These are phyloP conservation scores for Yponomeuta malinellus DNA, from an alignment of 2,888 invertebrate species.

Conservation along the genomic window DNA sequence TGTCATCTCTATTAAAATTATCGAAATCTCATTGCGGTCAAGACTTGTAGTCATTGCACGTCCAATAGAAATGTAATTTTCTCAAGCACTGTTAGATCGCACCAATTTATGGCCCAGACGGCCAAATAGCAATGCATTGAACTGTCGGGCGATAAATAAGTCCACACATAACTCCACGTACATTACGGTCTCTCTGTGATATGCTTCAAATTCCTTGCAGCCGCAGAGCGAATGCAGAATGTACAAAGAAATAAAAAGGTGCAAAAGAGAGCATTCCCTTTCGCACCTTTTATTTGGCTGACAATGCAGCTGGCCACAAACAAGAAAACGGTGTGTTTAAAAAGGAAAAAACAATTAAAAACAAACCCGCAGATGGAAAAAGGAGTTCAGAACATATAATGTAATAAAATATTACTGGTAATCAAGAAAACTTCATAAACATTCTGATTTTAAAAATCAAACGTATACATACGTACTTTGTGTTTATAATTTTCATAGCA, in stretches of 20 bases:
- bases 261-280: neutral
- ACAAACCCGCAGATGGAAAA: neutral
- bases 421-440: too few species aligned
- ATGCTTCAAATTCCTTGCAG: neutral
- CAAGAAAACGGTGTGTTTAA: neutral
- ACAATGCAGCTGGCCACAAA: neutral
- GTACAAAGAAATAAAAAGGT: too few species aligned
- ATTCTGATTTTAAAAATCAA: too few species aligned
- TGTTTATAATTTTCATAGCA: too few species aligned
- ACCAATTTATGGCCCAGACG: neutral
- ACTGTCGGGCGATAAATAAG: neutral
- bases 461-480: too few species aligned
- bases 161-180: neutral
- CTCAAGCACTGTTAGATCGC: neutral
- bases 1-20: neutral
- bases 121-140: constrained; percentile 1
- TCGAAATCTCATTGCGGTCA: neutral
- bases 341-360: neutral
- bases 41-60: neutral
- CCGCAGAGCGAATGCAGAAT: neutral
- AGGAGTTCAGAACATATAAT: too few species aligned
- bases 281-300: neutral
- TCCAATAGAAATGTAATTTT: constrained; percentile 1
- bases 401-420: too few species aligned
- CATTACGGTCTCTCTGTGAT: neutral